Conservation (phyloP, 2,113 vertebrate species). For the Amazona vittata region DNA sequence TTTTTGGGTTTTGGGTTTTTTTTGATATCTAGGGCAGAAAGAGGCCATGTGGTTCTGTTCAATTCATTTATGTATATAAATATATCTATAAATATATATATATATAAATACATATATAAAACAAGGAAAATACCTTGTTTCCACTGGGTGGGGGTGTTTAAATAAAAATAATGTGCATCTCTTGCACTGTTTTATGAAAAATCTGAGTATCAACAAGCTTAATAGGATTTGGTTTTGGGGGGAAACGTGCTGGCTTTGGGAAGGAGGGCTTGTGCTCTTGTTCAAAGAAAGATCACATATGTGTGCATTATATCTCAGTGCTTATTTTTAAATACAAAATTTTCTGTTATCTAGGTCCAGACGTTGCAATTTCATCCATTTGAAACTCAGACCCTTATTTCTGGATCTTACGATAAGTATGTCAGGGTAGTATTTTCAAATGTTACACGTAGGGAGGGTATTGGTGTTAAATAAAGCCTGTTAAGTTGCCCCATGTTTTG, state of each 20-base stretch:
- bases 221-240: accelerated
- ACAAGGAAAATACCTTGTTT: not conserved
- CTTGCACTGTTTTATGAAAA: not conserved
- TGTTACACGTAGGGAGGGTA: not conserved
- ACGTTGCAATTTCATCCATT: slow-evolving; percentile 93
- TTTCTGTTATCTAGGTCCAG: slow-evolving; percentile 83
- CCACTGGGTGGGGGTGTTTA: not conserved
- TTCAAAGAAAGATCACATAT: not conserved
- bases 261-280: not conserved
- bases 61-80: not conserved
- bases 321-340: not conserved
- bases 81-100: not conserved
- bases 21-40: not conserved
- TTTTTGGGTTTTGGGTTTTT: too few species aligned
- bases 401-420: slow-evolving; percentile 96
- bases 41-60: not conserved
- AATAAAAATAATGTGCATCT: not conserved
- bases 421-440: not conserved
- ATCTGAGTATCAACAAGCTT: not conserved
- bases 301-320: not conserved
- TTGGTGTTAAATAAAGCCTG: not conserved
- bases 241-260: not conserved
- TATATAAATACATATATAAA: not conserved
- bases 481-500: not conserved
- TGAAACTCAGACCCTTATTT: slow-evolving; percentile 95